phyloP scores from a whole-genome alignment of 2,888 invertebrate species.

The Lasioglossum vierecki region DNA sequence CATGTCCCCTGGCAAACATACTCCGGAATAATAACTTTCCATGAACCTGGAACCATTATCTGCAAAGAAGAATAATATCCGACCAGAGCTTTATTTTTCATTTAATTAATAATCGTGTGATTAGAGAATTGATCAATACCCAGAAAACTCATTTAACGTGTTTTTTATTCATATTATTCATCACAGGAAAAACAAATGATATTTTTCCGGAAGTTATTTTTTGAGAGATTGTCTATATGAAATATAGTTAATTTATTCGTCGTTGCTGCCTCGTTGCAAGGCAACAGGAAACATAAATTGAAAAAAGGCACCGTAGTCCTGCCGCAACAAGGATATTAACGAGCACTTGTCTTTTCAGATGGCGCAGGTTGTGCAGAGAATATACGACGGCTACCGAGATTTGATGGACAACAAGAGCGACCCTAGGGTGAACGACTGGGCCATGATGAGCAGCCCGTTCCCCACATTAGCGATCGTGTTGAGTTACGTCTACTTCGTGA shows the following conservation, averaged over 20 bases:
- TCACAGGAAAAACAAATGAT: neutral
- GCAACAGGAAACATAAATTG: neutral
- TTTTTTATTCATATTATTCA: neutral
- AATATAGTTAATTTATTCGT: neutral
- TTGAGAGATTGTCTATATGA: neutral
- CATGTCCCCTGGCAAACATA: too few relatives aligned
- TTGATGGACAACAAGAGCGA: constrained; percentile 94
- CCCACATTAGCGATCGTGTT: constrained; percentile 91
- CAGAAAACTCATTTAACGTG: neutral
- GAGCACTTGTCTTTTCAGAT: constrained; percentile 82
- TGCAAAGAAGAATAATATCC: too few relatives aligned
- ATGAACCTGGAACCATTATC: too few relatives aligned
- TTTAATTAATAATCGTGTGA: too few relatives aligned
- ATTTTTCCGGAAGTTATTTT: neutral
- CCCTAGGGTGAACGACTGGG: constrained; percentile 91
- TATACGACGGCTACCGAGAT: constrained; percentile 89
- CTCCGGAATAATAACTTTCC: too few relatives aligned
- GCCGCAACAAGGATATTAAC: neutral
- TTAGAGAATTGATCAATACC: too few relatives aligned
- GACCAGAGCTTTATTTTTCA: too few relatives aligned
- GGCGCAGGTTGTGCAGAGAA: constrained; percentile 86
- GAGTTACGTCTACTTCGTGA: constrained; percentile 90
- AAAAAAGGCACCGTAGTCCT: neutral
- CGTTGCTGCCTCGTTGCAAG: neutral
- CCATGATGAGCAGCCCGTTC: constrained; percentile 92